Evolutionary conservation across 2,113 vertebrate species (phyloP).

Genomic region (Podocnemis expansa): DNA sequence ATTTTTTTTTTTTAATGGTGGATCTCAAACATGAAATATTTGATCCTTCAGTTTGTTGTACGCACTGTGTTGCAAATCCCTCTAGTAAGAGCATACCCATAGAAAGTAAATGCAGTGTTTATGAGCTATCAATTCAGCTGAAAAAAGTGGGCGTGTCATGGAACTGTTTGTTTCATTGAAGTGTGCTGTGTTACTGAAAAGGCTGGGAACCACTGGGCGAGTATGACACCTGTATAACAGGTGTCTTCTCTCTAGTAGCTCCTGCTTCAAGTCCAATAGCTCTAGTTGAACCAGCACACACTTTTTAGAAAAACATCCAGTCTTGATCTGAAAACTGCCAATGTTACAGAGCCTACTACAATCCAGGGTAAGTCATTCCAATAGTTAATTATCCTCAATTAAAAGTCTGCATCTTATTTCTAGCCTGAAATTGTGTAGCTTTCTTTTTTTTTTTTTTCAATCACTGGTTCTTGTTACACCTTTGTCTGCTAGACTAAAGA

Average conservation of each 20-base stretch:
- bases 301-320: neutral
- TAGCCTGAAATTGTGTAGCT: neutral
- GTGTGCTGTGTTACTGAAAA: no score
- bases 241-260: neutral
- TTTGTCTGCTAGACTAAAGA: neutral
- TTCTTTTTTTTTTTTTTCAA: neutral
- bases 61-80: no score
- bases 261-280: neutral
- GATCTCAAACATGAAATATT: no score
- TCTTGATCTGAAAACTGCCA: neutral
- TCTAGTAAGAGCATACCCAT: no score
- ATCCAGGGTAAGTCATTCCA: neutral
- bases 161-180: no score
- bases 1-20: no score
- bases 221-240: neutral
- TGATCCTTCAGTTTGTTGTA: no score
- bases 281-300: neutral
- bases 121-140: no score
- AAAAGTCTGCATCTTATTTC: neutral
- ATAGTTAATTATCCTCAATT: neutral
- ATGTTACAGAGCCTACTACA: neutral
- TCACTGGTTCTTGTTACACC: neutral
- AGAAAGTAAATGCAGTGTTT: no score
- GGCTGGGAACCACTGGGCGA: neutral
- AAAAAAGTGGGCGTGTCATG: no score